Evolutionary conservation across 2,888 invertebrate genomes (phyloP).

Genomic region (Nomada hirtipes): DNA sequence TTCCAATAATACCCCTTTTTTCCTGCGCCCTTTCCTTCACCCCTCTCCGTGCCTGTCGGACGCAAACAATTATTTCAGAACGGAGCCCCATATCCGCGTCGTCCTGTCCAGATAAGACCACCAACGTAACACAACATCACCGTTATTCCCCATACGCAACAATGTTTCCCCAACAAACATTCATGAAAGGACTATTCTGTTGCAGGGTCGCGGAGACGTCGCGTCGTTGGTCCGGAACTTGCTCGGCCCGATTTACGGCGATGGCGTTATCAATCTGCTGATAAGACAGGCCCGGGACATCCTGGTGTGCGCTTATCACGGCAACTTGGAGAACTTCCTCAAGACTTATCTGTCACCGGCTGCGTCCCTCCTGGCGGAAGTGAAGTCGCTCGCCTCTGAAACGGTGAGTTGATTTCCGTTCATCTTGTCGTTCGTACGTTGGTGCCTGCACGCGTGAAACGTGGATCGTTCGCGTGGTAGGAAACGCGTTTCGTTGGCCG

Average conservation of each 20-base stretch:
- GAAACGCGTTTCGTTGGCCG: conserved; percentile 44
- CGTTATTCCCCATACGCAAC: not conserved
- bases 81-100: not conserved
- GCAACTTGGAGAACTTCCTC: conserved; percentile 88
- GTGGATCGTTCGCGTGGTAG: conserved; percentile 40
- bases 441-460: conserved; percentile 10
- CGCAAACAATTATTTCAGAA: not conserved
- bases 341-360: conserved; percentile 88
- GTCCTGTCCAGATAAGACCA: not conserved
- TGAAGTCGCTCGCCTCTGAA: conserved; percentile 83
- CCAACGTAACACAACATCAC: not conserved
- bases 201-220: conserved; percentile 77
- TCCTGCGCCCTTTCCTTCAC: not conserved
- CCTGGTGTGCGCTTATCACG: conserved; percentile 88
- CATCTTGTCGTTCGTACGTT: not conserved
- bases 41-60: not conserved
- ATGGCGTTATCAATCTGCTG: conserved; percentile 87
- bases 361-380: conserved; percentile 85
- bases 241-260: conserved; percentile 88
- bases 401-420: conserved; percentile 74
- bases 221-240: conserved; percentile 87
- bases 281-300: conserved; percentile 89
- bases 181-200: conserved; percentile 40
- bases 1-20: too few species aligned
- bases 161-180: not conserved